Evolutionary conservation across 1,140 invertebrate species (phyloP).

Genomic region (Drosophila tristis): DNA sequence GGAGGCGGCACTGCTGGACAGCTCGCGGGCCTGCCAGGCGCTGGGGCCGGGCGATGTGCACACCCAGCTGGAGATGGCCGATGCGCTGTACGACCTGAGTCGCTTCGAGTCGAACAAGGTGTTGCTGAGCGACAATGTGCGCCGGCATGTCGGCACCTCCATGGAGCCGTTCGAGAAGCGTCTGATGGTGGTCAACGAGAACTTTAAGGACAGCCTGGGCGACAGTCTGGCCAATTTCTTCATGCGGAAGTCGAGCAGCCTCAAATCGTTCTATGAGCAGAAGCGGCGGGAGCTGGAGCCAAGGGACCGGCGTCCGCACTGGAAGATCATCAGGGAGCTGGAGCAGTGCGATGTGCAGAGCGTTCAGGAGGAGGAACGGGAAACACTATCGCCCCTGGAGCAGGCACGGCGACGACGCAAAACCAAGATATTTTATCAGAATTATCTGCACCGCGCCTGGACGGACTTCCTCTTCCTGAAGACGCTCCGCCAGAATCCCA

Average conservation of each 20-base stretch:
- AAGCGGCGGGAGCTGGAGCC: conserved; percentile 6
- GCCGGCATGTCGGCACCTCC: conserved; percentile 38
- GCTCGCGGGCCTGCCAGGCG: not conserved
- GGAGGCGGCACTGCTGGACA: conserved; percentile 29
- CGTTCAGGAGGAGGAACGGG: conserved; percentile 38
- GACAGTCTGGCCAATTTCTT: conserved; percentile 56
- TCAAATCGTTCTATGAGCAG: conserved; percentile 46
- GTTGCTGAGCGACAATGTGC: conserved; percentile 48
- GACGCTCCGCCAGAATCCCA: conserved; percentile 46
- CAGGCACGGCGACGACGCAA: conserved; percentile 57
- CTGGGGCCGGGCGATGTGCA: not conserved
- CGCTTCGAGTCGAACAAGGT: conserved; percentile 69
- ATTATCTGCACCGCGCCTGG: conserved; percentile 67
- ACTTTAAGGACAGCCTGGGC: conserved; percentile 62
- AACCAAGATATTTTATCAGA: conserved; percentile 67
- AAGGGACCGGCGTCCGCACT: conserved; percentile 30
- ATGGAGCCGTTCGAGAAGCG: conserved; percentile 52
- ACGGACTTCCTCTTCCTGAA: conserved; percentile 71
- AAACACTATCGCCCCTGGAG: conserved; percentile 59
- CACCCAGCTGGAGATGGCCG: conserved; percentile 49
- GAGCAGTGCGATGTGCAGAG: conserved; percentile 73
- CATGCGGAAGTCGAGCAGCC: conserved; percentile 32
- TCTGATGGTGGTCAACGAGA: conserved; percentile 55
- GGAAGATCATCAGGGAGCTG: conserved; percentile 50
- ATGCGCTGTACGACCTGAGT: conserved; percentile 69